Conservation (phyloP, 2,113 vertebrate genomes). For the Candoia aspera region DNA sequence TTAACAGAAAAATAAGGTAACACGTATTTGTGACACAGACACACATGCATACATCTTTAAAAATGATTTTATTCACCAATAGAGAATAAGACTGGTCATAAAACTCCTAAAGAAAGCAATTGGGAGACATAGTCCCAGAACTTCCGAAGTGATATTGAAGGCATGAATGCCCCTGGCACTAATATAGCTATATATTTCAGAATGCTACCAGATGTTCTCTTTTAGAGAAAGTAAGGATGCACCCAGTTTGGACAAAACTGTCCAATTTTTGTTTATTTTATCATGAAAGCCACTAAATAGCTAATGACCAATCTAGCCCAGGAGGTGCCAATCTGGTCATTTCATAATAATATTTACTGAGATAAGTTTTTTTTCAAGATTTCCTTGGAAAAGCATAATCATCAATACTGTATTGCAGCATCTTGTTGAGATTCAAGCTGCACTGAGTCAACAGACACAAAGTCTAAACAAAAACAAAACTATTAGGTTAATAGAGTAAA, state of each 20-base stretch:
- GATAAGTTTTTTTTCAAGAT: not conserved
- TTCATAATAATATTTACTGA: not conserved
- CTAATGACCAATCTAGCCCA: not conserved
- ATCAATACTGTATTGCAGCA: not conserved
- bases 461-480: not conserved
- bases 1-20: conserved; percentile 21
- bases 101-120: not conserved
- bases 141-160: not conserved
- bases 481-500: not conserved
- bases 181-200: not conserved
- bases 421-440: not conserved
- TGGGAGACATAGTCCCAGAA: not conserved
- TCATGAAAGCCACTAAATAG: too few species aligned
- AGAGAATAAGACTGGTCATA: not conserved
- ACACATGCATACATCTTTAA: conserved; percentile 13
- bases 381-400: not conserved
- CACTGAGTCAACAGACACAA: not conserved
- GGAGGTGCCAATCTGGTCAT: not conserved
- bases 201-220: not conserved
- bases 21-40: not conserved
- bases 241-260: not conserved
- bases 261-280: too few species aligned
- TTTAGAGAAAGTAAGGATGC: not conserved
- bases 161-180: not conserved
- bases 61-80: conserved; percentile 3